Evolutionary conservation across 2,797 vertebrate species (phyloP).

Genomic region (Cyprinella venusta): DNA sequence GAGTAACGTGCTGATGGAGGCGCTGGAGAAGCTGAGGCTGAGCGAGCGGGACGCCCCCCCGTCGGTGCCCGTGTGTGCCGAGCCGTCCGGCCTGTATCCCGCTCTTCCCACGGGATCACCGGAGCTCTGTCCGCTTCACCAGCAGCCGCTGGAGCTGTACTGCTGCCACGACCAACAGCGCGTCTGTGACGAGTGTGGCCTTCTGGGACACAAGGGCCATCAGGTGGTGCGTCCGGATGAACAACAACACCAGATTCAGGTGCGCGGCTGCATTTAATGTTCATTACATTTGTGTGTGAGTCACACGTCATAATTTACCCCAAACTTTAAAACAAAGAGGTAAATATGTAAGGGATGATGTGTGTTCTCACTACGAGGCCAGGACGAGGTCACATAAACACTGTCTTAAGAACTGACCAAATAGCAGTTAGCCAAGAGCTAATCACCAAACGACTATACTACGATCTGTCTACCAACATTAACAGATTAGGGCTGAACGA

Average conservation of each 20-base stretch:
- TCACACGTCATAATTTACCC: neutral
- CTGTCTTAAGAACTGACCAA: neutral
- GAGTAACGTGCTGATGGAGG: conserved; percentile 77
- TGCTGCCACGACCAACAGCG: conserved; percentile 73
- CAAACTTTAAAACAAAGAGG: no score
- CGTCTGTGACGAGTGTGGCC: conserved; percentile 75
- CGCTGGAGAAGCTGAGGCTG: conserved; percentile 76
- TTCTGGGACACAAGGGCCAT: conserved; percentile 75
- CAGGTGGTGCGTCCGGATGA: conserved; percentile 67
- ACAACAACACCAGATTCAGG: conserved; percentile 73
- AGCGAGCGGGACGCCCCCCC: conserved; percentile 41
- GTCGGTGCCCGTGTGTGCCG: conserved; percentile 15
- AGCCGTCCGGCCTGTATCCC: conserved; percentile 68
- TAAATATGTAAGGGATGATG: neutral
- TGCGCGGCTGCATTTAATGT: conserved; percentile 21
- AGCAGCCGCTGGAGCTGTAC: conserved; percentile 72
- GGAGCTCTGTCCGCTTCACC: conserved; percentile 70
- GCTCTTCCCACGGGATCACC: conserved; percentile 64
- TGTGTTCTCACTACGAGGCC: neutral
- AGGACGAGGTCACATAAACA: neutral
- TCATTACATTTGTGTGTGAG: no score
- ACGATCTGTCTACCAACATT: no score
- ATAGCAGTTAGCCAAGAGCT: neutral
- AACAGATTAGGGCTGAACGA: no score
- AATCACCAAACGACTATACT: no score